Conservation (phyloP, 2,888 invertebrate species). For the Spodoptera picta region DNA sequence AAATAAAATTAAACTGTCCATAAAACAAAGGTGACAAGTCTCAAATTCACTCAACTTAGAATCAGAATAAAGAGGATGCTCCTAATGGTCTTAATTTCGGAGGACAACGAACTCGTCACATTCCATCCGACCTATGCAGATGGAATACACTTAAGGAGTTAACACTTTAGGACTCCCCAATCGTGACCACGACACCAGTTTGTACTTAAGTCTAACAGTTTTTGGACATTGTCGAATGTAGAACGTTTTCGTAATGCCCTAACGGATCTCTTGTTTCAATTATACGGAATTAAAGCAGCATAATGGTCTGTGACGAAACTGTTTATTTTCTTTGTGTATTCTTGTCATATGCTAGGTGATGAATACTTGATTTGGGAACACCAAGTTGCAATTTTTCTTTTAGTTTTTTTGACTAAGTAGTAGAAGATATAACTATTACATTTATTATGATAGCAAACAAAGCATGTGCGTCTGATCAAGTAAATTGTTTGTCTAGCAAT, state of each 20-base stretch:
- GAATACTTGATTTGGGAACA: too few species aligned
- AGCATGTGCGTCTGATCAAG: background rate
- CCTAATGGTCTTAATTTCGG: conserved; percentile 60
- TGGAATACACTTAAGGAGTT: conserved; percentile 48
- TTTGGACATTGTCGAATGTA: conserved; percentile 36
- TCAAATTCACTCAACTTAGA: conserved; percentile 55
- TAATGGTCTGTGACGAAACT: too few species aligned
- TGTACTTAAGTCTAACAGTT: conserved; percentile 31
- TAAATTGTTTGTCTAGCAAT: conserved; percentile 22
- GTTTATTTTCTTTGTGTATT: too few species aligned
- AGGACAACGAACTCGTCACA: conserved; percentile 62
- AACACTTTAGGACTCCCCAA: conserved; percentile 28
- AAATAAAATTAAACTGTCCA: conserved; percentile 28
- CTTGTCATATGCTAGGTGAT: too few species aligned
- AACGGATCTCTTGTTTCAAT: conserved; percentile 6
- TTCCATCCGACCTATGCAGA: conserved; percentile 47
- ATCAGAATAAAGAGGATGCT: conserved; percentile 66
- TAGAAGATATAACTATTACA: background rate
- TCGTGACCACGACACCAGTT: conserved; percentile 33
- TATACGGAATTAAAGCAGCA: too few species aligned
- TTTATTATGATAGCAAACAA: background rate
- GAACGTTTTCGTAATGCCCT: conserved; percentile 14
- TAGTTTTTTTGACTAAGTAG: background rate
- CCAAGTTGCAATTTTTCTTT: too few species aligned
- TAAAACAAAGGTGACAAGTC: conserved; percentile 64